Base-by-base conservation (phyloP, 2,888 invertebrate genomes). In the Coelogynopora nodosa region DNA sequence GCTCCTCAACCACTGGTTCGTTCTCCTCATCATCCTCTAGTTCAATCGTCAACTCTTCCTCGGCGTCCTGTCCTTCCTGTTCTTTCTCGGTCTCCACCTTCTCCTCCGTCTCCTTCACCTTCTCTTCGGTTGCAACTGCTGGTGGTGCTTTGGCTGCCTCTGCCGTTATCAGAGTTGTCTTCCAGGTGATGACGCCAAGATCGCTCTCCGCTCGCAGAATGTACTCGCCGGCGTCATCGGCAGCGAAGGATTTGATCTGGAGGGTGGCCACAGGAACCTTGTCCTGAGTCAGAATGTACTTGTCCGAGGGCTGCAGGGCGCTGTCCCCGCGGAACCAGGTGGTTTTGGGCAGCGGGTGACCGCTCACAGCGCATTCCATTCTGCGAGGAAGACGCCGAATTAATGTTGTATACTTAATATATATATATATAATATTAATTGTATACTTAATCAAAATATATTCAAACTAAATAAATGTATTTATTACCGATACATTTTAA, bases 221-320 rank as follows among this genome's bases (percentile, higher is more conserved):
- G 88, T 92, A 92, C 74, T 91, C 91, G 27, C 92, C 92, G 26
- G 89, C 88, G 88, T 92, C 92, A 67, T 90, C 89, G 0, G 89
- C 89, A 84, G 89, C 88, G n/a, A 90, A 89, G 80, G 90, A 90
- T 86, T 89, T 94, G 89, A 97, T 94, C 67, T 94, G 94, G 84
- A 98, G 92, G 0, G 2, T 26, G 2, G 94, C 94, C 89, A 95
- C 95, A 0, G 94, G 95, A 90, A 95, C 95, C 91, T 96, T 95
- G 89, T 96, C 95, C 18, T 96, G 92, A 27, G 67, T 67, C 0
- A 86, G 95, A 94, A 90, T 28, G 94, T 93, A 67, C 94, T 88
- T 93, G 30, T 27, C 31, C 2, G 74, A 94, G 93, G 90, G 90
- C 49, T 94, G 92, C 84, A 94, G 93, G 30, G 95, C 93, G 83